phyloP scores from a whole-genome alignment of 2,888 invertebrate genomes.

The Pammene fasciana region DNA sequence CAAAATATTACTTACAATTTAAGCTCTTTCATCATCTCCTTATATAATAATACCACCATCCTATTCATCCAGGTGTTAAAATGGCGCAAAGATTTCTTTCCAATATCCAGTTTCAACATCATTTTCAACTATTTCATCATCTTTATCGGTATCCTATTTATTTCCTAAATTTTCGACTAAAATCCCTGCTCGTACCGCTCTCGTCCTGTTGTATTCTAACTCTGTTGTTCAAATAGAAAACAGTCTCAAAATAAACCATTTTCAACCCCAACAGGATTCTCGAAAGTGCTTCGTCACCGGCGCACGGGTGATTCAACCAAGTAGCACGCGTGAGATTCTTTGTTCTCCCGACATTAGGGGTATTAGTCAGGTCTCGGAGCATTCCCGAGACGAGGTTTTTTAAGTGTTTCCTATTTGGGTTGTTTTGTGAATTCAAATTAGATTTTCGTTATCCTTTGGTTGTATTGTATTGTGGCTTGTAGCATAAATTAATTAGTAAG shows the following conservation, averaged over 20 bases:
- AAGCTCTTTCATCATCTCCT: too few species aligned
- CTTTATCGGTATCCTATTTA: background rate
- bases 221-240: background rate
- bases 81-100: conserved; percentile 1
- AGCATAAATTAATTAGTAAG: conserved; percentile 2
- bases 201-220: background rate
- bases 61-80: background rate
- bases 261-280: conserved; percentile 23
- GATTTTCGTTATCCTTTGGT: background rate
- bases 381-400: conserved; percentile 51
- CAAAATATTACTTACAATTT: too few species aligned
- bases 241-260: conserved; percentile 6
- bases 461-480: background rate
- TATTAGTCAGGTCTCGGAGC: conserved; percentile 58
- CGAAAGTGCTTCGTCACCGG: conserved; percentile 14
- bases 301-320: conserved; percentile 50
- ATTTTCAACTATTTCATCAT: conserved; percentile 12
- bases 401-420: conserved; percentile 14
- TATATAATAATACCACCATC: background rate
- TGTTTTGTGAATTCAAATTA: conserved; percentile 12
- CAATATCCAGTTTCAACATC: background rate
- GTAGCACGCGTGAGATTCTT: conserved; percentile 50
- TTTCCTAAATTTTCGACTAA: background rate
- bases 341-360: conserved; percentile 45
- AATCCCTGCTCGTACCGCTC: background rate